phyloP scores from a whole-genome alignment of 2,888 invertebrate genomes.

The Euplexia lucipara region DNA sequence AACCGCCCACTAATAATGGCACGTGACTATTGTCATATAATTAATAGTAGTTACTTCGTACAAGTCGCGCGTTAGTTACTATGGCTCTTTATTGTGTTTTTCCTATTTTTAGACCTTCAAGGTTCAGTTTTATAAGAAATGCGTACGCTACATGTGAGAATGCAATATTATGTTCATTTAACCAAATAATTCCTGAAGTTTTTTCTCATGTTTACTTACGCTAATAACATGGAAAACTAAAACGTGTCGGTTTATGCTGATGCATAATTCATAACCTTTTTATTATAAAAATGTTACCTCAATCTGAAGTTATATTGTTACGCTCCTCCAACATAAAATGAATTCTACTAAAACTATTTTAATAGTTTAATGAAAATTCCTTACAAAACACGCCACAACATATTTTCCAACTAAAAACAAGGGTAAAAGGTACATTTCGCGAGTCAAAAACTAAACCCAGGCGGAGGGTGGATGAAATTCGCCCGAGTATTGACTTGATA shows the following conservation, averaged over 20 bases:
- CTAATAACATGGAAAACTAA: constrained; percentile 9
- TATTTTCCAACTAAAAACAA: constrained; percentile 31
- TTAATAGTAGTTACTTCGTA: constrained; percentile 30
- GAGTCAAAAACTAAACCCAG: constrained; percentile 16
- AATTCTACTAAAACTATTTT: constrained; percentile 31
- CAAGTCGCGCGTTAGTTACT: constrained; percentile 21
- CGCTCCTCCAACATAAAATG: constrained; percentile 21
- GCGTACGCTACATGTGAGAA: constrained; percentile 4
- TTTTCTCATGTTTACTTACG: constrained; percentile 10
- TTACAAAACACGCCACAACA: constrained; percentile 11
- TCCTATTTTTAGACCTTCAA: constrained; percentile 30
- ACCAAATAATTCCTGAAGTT: neutral
- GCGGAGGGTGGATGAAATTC: constrained; percentile 16
- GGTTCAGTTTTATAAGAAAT: constrained; percentile 21
- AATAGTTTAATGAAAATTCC: constrained; percentile 35
- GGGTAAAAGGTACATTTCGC: constrained; percentile 13
- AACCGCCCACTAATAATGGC: constrained; percentile 19
- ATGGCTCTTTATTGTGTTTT: constrained; percentile 16
- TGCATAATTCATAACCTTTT: constrained; percentile 20
- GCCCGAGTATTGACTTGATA: constrained; percentile 36
- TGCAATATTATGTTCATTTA: constrained; percentile 4
- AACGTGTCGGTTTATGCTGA: neutral
- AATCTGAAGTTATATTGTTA: constrained; percentile 18
- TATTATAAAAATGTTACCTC: constrained; percentile 18
- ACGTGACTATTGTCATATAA: constrained; percentile 15